Evolutionary conservation across 2,113 vertebrate genomes (phyloP), one percentile per base, ranked within the genome.

Genomic region (Peromyscus californicus): DNA sequence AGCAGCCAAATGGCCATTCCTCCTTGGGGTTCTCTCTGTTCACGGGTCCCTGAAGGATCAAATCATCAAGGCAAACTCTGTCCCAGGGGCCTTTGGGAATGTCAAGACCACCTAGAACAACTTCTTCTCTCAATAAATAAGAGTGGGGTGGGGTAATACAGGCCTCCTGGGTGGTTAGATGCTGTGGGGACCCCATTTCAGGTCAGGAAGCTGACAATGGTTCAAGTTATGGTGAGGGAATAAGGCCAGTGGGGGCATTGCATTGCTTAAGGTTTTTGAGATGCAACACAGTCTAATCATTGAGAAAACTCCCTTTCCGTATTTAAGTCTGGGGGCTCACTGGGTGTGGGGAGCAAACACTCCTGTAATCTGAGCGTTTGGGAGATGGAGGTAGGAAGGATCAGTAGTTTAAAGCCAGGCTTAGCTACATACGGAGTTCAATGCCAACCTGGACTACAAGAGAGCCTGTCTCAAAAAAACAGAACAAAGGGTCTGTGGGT

Each of bases 11-110:
- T 29, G 59, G 17, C 22, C 19, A 45, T 15, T 2, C 3, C 16
- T 36, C 63, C 87, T 90, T 54, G 31, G 24, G 76, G 84, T 90
- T 94, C 69, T 94, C 29, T 74, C 79, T 87, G 89, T 51, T 16
- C 45, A 98, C 98, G 96, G 98, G 24, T 97, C 93, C n/a, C 96
- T 97, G 95, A 97, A 98, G 82, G 94, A 98, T 96, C 98, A 98
- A 97, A 89, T 97, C 95, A 98, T 93, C 95, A 98, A 97, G 93
- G 96, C 94, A 5, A 98, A 96, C 98, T 16, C 54, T 54, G 95
- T 97, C 39, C 97, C 98, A 54, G 97, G 98, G 76, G 97, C 96
- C 61, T 98, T 97, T 2, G 83, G 98, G 48, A 98, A 98, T 0
- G 95, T 92, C 94, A 97, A 98, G 97, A 98, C 96, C 1, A 88